These are phyloP conservation scores for Pseudomyrmex pallidus DNA, from an alignment of 1,140 invertebrate genomes.

Conservation along the genomic window DNA sequence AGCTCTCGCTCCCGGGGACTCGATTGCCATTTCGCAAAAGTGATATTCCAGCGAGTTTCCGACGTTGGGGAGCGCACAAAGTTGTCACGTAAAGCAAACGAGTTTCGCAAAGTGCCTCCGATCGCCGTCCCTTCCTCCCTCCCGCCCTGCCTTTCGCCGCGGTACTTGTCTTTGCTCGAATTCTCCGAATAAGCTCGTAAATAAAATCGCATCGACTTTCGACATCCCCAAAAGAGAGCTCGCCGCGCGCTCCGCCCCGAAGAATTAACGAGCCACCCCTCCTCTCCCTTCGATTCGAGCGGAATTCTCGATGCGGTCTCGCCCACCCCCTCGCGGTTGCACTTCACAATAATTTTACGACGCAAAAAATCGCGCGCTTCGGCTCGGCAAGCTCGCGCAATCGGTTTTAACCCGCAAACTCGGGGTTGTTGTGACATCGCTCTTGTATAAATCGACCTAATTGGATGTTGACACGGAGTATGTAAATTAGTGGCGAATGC, in stretches of 20 bases:
- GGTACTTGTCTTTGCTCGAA: no score
- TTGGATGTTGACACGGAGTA: slow-evolving; percentile 48
- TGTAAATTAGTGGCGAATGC: slow-evolving; percentile 50
- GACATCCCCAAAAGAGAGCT: background rate
- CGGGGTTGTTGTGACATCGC: slow-evolving; percentile 30
- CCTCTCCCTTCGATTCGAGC: background rate
- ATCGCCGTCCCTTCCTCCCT: background rate
- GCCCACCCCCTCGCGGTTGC: background rate
- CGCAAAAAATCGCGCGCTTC: slow-evolving; percentile 19
- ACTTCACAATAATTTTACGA: slow-evolving; percentile 7
- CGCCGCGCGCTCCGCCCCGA: background rate
- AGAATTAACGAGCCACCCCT: slow-evolving; percentile 36
- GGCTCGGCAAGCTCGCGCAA: background rate
- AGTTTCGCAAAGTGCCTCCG: slow-evolving; percentile 56
- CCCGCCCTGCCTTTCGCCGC: background rate
- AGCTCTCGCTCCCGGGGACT: slow-evolving; percentile 34
- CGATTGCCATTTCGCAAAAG: slow-evolving; percentile 66
- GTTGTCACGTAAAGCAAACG: slow-evolving; percentile 56
- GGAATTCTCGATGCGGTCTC: background rate
- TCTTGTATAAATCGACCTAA: slow-evolving; percentile 52
- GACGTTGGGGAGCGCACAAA: slow-evolving; percentile 17
- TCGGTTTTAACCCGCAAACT: slow-evolving; percentile 37
- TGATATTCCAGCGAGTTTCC: slow-evolving; percentile 58
- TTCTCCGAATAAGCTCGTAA: slow-evolving; percentile 6
- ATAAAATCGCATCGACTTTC: slow-evolving; percentile 40